Evolutionary conservation across 2,888 invertebrate genomes (phyloP).

Genomic region (Neocrepidodera transversa): DNA sequence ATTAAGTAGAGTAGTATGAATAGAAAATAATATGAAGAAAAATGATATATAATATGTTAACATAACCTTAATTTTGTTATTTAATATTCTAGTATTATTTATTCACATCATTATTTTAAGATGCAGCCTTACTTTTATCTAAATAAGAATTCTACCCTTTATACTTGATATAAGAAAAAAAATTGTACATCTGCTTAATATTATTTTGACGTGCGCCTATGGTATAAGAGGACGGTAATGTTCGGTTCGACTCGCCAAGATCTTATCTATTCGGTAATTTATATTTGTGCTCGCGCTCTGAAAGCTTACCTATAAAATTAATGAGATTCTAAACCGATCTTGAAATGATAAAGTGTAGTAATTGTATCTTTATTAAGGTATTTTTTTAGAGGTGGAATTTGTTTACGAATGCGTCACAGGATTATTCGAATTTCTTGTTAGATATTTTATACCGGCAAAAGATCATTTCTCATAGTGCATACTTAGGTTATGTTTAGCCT

Average conservation of each 20-base stretch:
- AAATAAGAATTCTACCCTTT: too few species aligned
- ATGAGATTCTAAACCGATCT: conserved; percentile 55
- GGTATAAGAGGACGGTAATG: conserved; percentile 22
- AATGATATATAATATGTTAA: too few species aligned
- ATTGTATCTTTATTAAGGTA: conserved; percentile 57
- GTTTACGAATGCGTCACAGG: conserved; percentile 38
- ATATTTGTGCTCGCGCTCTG: conserved; percentile 50
- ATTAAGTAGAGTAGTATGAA: too few species aligned
- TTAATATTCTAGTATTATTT: too few species aligned
- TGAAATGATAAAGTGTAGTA: conserved; percentile 57
- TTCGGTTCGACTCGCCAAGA: conserved; percentile 33
- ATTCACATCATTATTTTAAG: too few species aligned
- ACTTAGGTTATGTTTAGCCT: neutral
- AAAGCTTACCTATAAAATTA: conserved; percentile 57
- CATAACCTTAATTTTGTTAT: too few species aligned
- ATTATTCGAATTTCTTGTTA: conserved; percentile 42
- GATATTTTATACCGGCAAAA: conserved; percentile 37
- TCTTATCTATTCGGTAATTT: conserved; percentile 47
- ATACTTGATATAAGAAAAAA: too few species aligned
- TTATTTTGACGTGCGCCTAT: conserved; percentile 6
- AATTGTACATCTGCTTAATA: too few species aligned
- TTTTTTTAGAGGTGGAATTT: conserved; percentile 46
- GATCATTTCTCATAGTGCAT: conserved; percentile 36
- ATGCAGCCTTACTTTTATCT: too few species aligned
- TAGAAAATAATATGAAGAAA: too few species aligned